phyloP scores from a whole-genome alignment of 2,113 vertebrate species.

The Mastomys natalensis region DNA sequence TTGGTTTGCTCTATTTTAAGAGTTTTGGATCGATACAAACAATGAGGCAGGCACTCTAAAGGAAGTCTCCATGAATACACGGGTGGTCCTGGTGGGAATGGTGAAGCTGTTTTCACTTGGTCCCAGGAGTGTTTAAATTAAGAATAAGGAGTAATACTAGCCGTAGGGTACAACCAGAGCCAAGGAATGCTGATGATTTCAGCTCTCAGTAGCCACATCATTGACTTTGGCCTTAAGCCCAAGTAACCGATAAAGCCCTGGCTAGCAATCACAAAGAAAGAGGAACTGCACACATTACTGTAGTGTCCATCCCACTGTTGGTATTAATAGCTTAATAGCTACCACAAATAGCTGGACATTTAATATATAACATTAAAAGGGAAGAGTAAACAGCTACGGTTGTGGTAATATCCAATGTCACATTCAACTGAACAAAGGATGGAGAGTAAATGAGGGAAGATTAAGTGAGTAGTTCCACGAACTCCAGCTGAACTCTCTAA shows the following conservation, averaged over 20 bases:
- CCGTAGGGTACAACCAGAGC: neutral
- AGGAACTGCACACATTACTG: neutral
- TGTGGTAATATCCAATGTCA: neutral
- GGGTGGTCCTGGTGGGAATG: neutral
- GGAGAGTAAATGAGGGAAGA: neutral
- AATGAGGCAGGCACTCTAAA: neutral
- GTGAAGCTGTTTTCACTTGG: neutral
- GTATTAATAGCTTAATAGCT: neutral
- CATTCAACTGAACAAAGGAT: neutral
- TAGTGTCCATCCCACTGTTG: neutral
- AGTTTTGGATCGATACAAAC: neutral
- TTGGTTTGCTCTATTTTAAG: neutral
- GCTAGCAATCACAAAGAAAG: neutral
- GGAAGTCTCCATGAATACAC: neutral
- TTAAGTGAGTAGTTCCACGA: neutral
- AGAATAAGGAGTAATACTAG: neutral
- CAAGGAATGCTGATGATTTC: neutral
- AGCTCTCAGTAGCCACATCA: neutral
- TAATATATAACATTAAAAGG: slow-evolving; percentile 8
- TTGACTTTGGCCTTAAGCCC: slow-evolving; percentile 31
- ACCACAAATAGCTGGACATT: neutral
- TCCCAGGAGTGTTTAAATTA: neutral
- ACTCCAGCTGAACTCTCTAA: neutral
- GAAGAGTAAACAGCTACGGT: neutral
- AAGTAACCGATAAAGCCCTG: neutral